Base-by-base conservation (phyloP, 1,140 invertebrate genomes). In the Steinernema feltiae region DNA sequence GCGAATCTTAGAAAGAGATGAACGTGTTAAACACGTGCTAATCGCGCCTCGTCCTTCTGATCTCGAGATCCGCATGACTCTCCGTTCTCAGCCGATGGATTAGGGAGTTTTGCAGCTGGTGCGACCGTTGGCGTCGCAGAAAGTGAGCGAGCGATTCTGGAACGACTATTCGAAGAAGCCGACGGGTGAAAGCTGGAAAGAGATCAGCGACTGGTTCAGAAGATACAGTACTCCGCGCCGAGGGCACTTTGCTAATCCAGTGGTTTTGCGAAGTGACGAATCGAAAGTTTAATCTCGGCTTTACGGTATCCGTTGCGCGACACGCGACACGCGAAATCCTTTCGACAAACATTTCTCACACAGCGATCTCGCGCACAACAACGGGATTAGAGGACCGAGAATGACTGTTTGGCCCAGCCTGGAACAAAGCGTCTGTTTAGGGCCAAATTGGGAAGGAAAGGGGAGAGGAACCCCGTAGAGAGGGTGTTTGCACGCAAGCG, bases 301-400 rank as follows among this genome's bases (percentile, higher is more conserved):
- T 63, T 63, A 63, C 53, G 53, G 53, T 63, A 63, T 63, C 53
- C 35, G 35, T 41, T 41, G 35, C 35, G 53, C 15, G 53, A 27
- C 53, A 18, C 35, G 53, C 15, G 53, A 27, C 53, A 21, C 53
- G 53, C 53, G 53, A 63, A 63, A 63, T 63, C 53, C 53, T 7
- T 3, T 63, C 15, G 53, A 27, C 53, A 63, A 63, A 63, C 53
- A 63, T 3, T 15, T 15, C 24, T 7, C 53, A 63, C 53, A 63
- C 53, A 21, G 53, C 53, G 53, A 63, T 63, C 53, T 63, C 53
- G 53, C 53, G 53, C 53, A 63, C 53, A 63, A 63, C 53, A 63
- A 63, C 53, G 24, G 53, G 53, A 63, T 63, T 63, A 63, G 24
- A 27, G 53, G 24, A 7, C 12, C 2, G 53, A 63, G 53, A 27